Percentiles rank a stretch among this genome's conserved stretches.
These are phyloP conservation scores for Uloborus plumipes DNA, from an alignment of 2,888 invertebrate species.

Conservation along the genomic window DNA sequence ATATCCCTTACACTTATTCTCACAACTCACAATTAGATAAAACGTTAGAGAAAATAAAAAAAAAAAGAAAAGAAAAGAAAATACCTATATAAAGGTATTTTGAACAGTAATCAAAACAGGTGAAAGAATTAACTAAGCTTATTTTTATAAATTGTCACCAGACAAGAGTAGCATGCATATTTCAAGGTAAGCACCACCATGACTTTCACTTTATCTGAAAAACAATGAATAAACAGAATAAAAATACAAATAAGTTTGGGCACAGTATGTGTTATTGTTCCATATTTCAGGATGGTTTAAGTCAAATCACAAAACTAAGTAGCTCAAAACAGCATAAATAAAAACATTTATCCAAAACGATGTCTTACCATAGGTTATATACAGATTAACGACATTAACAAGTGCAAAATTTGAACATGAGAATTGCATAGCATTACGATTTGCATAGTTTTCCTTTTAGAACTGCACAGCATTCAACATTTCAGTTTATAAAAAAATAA, in stretches of 20 bases:
- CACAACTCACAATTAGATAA: background rate
- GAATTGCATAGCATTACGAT: no score
- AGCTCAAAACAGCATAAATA: no score
- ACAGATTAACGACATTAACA: background rate
- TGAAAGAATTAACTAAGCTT: slow-evolving; percentile 9
- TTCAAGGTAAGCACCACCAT: slow-evolving; percentile 19
- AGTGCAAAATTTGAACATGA: slow-evolving; percentile 11
- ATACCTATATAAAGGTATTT: slow-evolving; percentile 2
- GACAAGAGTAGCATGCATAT: slow-evolving; percentile 25
- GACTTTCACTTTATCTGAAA: slow-evolving; percentile 25
- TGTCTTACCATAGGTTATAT: no score
- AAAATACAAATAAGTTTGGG: slow-evolving; percentile 18
- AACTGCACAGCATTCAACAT: background rate
- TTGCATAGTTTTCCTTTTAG: no score
- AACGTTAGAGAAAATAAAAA: background rate
- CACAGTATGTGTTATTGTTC: background rate
- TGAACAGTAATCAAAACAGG: slow-evolving; percentile 4
- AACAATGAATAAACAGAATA: slow-evolving; percentile 18
- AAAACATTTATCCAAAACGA: no score
- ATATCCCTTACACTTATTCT: background rate
- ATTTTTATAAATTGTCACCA: slow-evolving; percentile 17
- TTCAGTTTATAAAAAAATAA: slow-evolving; percentile 12
- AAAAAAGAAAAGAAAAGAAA: background rate
- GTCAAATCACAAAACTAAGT: no score
- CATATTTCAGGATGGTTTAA: background rate